phyloP scores from a whole-genome alignment of 2,888 invertebrate genomes.

The Callinectes sapidus region DNA sequence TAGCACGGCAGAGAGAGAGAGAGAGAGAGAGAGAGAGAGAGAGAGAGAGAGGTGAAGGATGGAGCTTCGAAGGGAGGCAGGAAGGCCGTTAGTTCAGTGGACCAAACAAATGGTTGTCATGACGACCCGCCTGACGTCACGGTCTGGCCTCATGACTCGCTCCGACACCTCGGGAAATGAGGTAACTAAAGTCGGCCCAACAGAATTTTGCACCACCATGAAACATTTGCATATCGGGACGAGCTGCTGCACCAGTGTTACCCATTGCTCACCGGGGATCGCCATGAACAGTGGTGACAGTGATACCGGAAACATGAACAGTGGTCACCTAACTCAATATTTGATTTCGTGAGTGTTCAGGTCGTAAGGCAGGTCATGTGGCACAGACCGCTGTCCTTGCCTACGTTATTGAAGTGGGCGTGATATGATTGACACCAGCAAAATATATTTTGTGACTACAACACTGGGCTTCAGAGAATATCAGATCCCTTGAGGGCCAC shows the following conservation, averaged over 20 bases:
- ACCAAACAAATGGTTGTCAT: constrained; percentile 55
- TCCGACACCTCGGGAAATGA: constrained; percentile 32
- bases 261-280: neutral
- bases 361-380: neutral
- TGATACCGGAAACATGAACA: neutral
- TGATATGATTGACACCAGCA: neutral
- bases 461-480: neutral
- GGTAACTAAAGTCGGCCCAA: neutral
- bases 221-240: neutral
- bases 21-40: constrained; percentile 15
- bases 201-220: constrained; percentile 5
- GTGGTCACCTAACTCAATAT: neutral
- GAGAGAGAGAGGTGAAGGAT: neutral
- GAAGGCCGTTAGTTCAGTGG: constrained; percentile 12
- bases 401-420: neutral
- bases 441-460: neutral
- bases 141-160: constrained; percentile 14
- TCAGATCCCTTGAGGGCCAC: neutral
- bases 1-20: neutral
- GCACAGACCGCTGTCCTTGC: neutral
- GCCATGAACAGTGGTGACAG: too few species aligned
- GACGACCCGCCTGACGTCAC: constrained; percentile 40
- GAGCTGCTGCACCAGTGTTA: neutral
- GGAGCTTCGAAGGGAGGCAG: neutral
- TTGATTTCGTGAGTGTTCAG: neutral